Percentiles rank a stretch among this genome's conserved stretches.
These are phyloP conservation scores for Camponotus floridanus DNA, from an alignment of 1,140 invertebrate species.

Conservation along the genomic window DNA sequence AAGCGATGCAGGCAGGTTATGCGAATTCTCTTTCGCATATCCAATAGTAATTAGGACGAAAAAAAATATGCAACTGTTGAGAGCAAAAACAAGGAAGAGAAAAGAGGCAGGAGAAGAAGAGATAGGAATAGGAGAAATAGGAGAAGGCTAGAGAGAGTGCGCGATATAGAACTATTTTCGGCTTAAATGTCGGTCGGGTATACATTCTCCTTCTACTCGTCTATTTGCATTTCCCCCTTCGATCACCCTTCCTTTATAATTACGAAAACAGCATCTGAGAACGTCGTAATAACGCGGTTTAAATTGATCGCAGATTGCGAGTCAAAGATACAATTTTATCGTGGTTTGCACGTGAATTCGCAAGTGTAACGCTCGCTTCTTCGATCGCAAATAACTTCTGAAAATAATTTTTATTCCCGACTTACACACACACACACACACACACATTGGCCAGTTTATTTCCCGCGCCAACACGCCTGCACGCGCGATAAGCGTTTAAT, in stretches of 20 bases:
- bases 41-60: constrained; percentile 34
- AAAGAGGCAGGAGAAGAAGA: background rate
- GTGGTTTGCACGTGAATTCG: background rate
- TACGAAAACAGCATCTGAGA: constrained; percentile 18
- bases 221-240: constrained; percentile 4
- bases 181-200: constrained; percentile 24
- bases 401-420: constrained; percentile 36
- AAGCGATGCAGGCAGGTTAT: background rate
- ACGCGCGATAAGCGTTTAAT: constrained; percentile 46
- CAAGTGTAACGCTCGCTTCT: background rate
- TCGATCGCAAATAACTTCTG: background rate
- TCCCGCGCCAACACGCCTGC: background rate
- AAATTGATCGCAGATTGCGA: constrained; percentile 1
- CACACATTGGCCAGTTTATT: background rate
- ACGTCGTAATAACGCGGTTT: background rate
- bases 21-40: constrained; percentile 23
- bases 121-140: background rate
- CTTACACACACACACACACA: background rate
- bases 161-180: constrained; percentile 25
- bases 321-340: constrained; percentile 7
- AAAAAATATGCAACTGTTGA: background rate
- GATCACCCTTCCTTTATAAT: background rate
- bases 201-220: background rate
- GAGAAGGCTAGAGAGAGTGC: background rate
- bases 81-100: no score